Base-by-base conservation (phyloP, 2,797 vertebrate species). In the Acanthis flammea region DNA sequence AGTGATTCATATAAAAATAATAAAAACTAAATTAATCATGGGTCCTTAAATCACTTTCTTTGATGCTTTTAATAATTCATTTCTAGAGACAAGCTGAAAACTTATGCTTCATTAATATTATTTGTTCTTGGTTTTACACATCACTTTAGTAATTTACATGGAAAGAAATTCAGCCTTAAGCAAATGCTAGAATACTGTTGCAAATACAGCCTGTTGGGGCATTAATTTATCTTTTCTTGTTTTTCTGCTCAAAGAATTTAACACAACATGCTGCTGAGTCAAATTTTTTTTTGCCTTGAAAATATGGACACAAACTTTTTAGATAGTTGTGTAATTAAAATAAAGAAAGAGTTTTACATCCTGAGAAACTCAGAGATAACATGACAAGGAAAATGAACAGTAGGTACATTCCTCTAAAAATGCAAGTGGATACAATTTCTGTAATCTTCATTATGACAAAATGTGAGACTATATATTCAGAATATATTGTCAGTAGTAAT, bases 1-100 rank as follows among this genome's bases (percentile, higher is more conserved):
- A 97, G 93, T 92, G 96, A 96, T 94, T 97, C 94, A 94, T 88
- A 95, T 74, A 94, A 97, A 98, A 97, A 97, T 94, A 97, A 97
- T 97, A 97, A 97, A 97, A 97, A 96, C 90, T 96, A 97, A 98
- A 97, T 97, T 97, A 98, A 96, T 97, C 96, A 97, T 89, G 89
- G 97, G 94, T 94, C 95, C 92, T 96, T 97, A 97, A 98, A 97
- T 97, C 97, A 97, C 94, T 97, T 97, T 97, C 94, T 96, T 97
- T 94, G 94, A 88, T 70, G 75, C 81, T 97, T 97, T 97, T 94
- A 97, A 98, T 96, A 97, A 98, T 96, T 98, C 81, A 96, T 96
- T 98, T 96, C 88, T 84, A 97, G 94, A 97, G 96, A 96, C 92
- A 97, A 96, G 86, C 82, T 88, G 94, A 94, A 90, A 96, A 94